Evolutionary conservation across 2,113 vertebrate genomes (phyloP), one percentile per base, ranked within the genome.

Genomic region (Tonatia bakeri): DNA sequence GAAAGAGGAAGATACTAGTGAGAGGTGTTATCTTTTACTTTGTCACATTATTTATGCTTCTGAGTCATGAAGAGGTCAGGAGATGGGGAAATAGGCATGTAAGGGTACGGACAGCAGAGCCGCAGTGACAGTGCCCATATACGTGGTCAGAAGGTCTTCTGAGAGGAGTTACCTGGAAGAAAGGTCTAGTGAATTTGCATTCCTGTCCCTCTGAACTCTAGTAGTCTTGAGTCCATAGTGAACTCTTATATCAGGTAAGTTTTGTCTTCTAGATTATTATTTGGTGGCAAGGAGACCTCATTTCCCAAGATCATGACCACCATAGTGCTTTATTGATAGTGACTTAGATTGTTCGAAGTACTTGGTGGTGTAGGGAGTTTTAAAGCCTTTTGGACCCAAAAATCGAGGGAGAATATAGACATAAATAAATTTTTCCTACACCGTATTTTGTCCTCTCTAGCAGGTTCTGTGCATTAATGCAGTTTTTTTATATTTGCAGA

Each of bases 401-500:
- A 11, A 11, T 81, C 70, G 14, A 76, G 9, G 84, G 43, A 94
- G 94, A 89, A 83, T 67, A 33, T 40, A 20, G 33, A 84, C 72
- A 94, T 83, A 80, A 87, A 72, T 54, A 91, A 65, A 54, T 24
- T 92, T 59, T n/a, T 92, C 45, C 40, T 38, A 11, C 3, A 85
- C 52, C 38, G 2, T 87, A 50, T 87, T 96, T 98, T 97, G 76
- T 94, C 96, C 75, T 95, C 93, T 33, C 10, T 59, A 72, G 36
- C 61, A 94, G 28, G 43, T 95, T 93, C 70, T 85, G 28, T 94
- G 11, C 5, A 43, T 97, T 94, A 79, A 80, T 98, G 20, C 56
- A 72, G 40, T 73, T 96, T 87, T 87, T 43, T 97, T 92, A 1
- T 97, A 93, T 96, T 97, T 98, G 61, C 54, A 97, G 94, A 97